These are phyloP conservation scores for Sorex fumeus DNA, from an alignment of 2,113 vertebrate species.

Conservation along the genomic window DNA sequence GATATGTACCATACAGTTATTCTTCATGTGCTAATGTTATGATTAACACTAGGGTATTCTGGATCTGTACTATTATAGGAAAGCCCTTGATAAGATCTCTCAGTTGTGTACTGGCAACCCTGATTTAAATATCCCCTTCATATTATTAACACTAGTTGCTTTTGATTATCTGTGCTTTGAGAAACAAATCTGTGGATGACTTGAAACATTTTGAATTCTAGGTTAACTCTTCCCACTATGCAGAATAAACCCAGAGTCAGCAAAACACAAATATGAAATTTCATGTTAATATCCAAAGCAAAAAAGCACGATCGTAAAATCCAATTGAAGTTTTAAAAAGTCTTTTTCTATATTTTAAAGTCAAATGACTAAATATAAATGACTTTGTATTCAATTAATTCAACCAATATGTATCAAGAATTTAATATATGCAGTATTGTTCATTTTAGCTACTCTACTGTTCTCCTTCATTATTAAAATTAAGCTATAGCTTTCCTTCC, in stretches of 20 bases:
- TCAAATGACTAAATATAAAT: constrained; percentile 65
- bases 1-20: neutral
- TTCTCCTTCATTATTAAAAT: constrained; percentile 66
- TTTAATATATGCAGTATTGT: constrained; percentile 32
- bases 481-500: constrained; percentile 69
- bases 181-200: constrained; percentile 47
- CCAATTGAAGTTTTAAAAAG: constrained; percentile 26
- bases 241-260: constrained; percentile 43
- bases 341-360: constrained; percentile 50
- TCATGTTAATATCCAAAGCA: constrained; percentile 42
- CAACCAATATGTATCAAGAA: constrained; percentile 56
- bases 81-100: neutral
- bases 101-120: neutral
- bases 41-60: neutral
- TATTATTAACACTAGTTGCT: constrained; percentile 23
- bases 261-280: constrained; percentile 59
- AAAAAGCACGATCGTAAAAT: constrained; percentile 59
- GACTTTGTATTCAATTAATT: constrained; percentile 62
- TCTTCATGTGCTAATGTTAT: neutral
- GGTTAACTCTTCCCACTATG: constrained; percentile 38
- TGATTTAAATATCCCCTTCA: constrained; percentile 18
- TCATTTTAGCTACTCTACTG: constrained; percentile 54
- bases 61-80: neutral
- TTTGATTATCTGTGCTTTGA: constrained; percentile 62
- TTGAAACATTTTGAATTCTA: constrained; percentile 66